These are phyloP conservation scores for Odocoileus virginianus DNA, from an alignment of 2,113 vertebrate species.

Conservation along the genomic window DNA sequence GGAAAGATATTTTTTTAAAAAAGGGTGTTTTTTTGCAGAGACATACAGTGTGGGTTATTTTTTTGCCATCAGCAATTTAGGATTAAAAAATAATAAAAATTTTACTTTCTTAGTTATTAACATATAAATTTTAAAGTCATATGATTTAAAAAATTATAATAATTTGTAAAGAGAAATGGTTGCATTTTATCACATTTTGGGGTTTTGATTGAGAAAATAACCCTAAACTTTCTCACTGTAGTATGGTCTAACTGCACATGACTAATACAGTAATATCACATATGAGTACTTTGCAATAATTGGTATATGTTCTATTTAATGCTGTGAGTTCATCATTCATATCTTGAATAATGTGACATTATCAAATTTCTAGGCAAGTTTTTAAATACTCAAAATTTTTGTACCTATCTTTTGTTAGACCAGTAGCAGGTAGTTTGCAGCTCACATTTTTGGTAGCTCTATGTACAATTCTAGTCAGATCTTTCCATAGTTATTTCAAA, in stretches of 20 bases:
- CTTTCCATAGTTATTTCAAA: neutral
- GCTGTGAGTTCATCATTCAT: neutral
- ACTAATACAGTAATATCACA: neutral
- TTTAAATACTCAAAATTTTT: neutral
- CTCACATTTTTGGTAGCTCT: neutral
- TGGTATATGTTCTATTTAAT: neutral
- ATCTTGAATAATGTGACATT: neutral
- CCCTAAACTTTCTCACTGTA: neutral
- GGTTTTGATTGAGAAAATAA: neutral
- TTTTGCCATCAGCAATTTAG: neutral
- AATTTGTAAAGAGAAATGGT: slow-evolving; percentile 1
- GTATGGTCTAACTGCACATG: neutral
- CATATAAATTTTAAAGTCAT: neutral
- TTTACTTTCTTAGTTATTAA: neutral
- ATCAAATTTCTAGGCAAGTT: neutral
- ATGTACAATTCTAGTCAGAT: neutral
- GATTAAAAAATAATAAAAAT: neutral
- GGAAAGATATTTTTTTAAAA: neutral
- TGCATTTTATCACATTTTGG: neutral
- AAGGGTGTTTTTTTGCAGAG: neutral
- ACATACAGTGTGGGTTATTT: neutral
- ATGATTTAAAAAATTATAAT: neutral
- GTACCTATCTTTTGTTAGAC: neutral
- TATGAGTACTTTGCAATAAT: neutral
- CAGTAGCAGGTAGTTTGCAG: neutral